Base-by-base conservation (phyloP, 1,140 invertebrate species). In the Formica exsecta region DNA sequence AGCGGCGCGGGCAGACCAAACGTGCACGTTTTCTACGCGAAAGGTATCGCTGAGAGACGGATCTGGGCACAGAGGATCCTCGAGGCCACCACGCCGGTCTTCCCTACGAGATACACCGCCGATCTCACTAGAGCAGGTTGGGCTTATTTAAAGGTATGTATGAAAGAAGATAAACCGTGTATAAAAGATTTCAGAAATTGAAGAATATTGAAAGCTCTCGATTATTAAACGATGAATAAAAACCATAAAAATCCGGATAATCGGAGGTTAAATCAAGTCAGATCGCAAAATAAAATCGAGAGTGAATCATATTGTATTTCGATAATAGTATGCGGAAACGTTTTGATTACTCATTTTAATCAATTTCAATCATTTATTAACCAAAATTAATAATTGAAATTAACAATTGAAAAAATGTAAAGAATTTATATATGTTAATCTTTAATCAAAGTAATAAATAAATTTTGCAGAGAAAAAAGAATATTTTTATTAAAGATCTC, bases 31-130 rank as follows among this genome's bases (percentile, higher is more conserved):
- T 95, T 96, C 86, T 96, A 96, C 51, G 95, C 95, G 2, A 94
- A 95, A 76, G 95, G 95, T 32, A 93, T 95, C 32, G 94, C 95
- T 1, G 96, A 97, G 89, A 92, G 96, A 77, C 94, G 96, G 75
- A 93, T 96, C 48, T 97, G 97, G 97, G 96, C 97, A 94, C 97
- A 97, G 91, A 96, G 96, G 91, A 93, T 97, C 44, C 93, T 97
- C 13, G 96, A 97, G 92, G 95, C 95, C 73, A 88, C 97, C 16
- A 97, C 96, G 2, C 94, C 95, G 48, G 94, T 94, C 38, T 96
- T 97, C 92, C 96, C 96, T n/a, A 88, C 95, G 0, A 96, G 95
- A 85, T 95, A 96, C 51, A 95, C 96, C 0, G 94, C 96, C 3
- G 96, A 97, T 87, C 96, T 96, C 86, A 96, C 95, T 13, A 93